phyloP scores from a whole-genome alignment of 2,888 invertebrate species.

The Thyatira batis region DNA sequence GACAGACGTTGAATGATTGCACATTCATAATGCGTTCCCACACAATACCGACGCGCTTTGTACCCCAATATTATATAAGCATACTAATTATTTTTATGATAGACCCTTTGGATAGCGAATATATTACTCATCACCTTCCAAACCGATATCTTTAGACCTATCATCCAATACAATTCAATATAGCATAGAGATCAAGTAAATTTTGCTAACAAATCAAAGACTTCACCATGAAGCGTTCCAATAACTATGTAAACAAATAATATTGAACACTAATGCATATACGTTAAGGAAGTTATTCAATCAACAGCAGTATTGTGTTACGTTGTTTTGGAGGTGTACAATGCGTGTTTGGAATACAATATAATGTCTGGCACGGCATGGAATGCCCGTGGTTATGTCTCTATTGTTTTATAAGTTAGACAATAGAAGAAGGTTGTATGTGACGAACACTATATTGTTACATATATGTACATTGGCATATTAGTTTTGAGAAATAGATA shows the following conservation, averaged over 20 bases:
- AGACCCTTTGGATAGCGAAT: constrained; percentile 22
- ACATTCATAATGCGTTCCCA: neutral
- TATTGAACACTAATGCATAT: constrained; percentile 29
- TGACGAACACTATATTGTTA: constrained; percentile 20
- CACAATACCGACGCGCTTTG: neutral
- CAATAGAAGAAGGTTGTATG: constrained; percentile 34
- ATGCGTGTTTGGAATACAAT: constrained; percentile 63
- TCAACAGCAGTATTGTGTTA: constrained; percentile 36
- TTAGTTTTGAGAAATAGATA: neutral
- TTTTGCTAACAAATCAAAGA: constrained; percentile 18
- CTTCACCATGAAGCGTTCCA: constrained; percentile 7
- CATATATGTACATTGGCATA: constrained; percentile 19
- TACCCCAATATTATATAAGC: constrained; percentile 19
- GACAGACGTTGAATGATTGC: neutral
- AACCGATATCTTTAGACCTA: constrained; percentile 23
- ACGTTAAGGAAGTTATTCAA: constrained; percentile 46
- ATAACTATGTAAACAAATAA: constrained; percentile 19
- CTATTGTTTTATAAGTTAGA: constrained; percentile 57
- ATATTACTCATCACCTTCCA: constrained; percentile 34
- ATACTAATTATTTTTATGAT: constrained; percentile 27
- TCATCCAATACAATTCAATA: neutral
- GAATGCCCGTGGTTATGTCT: constrained; percentile 55
- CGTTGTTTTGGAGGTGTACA: constrained; percentile 40
- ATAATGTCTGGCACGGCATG: constrained; percentile 43
- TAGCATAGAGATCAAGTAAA: constrained; percentile 15